phyloP scores from a whole-genome alignment of 1,140 invertebrate genomes.

The Gerris buenoi region DNA sequence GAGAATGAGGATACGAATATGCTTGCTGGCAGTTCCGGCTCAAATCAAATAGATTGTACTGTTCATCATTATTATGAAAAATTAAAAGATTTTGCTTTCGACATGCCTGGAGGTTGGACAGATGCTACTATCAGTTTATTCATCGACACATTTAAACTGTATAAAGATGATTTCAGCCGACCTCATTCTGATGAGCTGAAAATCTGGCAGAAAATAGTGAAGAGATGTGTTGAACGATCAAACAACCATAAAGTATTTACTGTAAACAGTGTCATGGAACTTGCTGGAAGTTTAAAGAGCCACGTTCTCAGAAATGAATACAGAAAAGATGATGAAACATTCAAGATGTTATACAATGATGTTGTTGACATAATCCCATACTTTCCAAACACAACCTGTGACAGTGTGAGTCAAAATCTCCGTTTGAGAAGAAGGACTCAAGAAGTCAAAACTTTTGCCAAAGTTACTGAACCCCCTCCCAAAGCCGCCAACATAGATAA shows the following conservation, averaged over 20 bases:
- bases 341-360: constrained; percentile 4
- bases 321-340: constrained; percentile 7
- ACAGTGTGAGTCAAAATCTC: not conserved
- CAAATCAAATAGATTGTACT: not conserved
- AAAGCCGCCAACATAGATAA: not conserved
- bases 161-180: constrained; percentile 5
- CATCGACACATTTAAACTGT: constrained; percentile 1
- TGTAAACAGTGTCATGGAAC: constrained; percentile 8
- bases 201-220: constrained; percentile 10
- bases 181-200: constrained; percentile 5
- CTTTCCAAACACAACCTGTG: not conserved
- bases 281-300: constrained; percentile 6
- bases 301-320: constrained; percentile 5
- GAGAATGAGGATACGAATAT: not conserved
- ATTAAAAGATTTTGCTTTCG: constrained; percentile 9
- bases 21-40: not conserved
- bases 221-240: not conserved
- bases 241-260: not conserved
- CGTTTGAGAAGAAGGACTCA: not conserved
- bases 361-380: constrained; percentile 9
- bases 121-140: constrained; percentile 4
- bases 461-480: not conserved
- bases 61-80: not conserved
- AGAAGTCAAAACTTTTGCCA: not conserved
- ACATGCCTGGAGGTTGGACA: constrained; percentile 5